Conservation (phyloP, 2,888 invertebrate species). For the Eilema depressum region DNA sequence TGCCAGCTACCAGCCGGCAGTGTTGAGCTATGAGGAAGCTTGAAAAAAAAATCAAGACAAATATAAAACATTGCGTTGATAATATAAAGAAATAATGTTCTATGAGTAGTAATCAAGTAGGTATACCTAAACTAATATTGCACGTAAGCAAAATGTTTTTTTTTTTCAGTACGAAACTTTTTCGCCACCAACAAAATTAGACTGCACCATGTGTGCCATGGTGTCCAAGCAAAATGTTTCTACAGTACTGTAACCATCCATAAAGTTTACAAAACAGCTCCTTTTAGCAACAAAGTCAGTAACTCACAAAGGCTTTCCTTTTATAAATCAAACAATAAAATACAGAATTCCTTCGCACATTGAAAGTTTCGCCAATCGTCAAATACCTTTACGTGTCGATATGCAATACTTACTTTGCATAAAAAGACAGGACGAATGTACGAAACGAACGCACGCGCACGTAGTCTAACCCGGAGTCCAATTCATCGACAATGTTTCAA, state of each 20-base stretch:
- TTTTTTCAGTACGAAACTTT: too few relatives aligned
- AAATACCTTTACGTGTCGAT: slow-evolving; percentile 16
- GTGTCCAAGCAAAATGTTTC: slow-evolving; percentile 13
- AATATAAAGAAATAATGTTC: too few relatives aligned
- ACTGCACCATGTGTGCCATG: too few relatives aligned
- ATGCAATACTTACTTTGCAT: slow-evolving; percentile 23
- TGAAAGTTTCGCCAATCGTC: slow-evolving; percentile 13
- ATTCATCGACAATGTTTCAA: background rate
- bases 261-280: slow-evolving; percentile 1
- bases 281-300: slow-evolving; percentile 14
- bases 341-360: slow-evolving; percentile 40
- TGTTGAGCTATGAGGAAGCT: background rate
- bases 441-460: slow-evolving; percentile 38
- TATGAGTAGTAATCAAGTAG: too few relatives aligned
- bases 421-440: slow-evolving; percentile 33
- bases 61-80: background rate
- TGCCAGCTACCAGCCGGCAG: background rate
- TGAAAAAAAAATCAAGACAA: too few relatives aligned
- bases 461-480: slow-evolving; percentile 17
- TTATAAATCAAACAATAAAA: slow-evolving; percentile 37
- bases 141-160: too few relatives aligned
- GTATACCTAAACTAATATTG: too few relatives aligned
- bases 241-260: background rate
- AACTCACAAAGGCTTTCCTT: slow-evolving; percentile 24
- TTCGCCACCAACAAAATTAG: too few relatives aligned